Evolutionary conservation across 2,797 vertebrate genomes (phyloP), one percentile per base, ranked within the genome.

Genomic region (Alauda arvensis): DNA sequence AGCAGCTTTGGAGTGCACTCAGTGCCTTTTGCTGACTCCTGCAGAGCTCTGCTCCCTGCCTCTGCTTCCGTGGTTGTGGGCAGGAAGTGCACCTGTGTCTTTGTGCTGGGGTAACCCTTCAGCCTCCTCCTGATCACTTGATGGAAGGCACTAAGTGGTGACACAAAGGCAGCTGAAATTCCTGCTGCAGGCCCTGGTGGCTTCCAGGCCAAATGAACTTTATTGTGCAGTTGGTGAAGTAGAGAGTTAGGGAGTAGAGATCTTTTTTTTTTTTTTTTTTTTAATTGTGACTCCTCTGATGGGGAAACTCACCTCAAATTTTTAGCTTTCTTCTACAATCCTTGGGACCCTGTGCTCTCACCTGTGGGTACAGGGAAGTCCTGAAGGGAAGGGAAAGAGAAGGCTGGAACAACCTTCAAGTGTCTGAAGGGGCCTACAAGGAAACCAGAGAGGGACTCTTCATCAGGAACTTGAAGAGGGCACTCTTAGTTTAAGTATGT

Each of bases 101-200:
- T 53, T 53, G 14, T 26, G 46, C 5, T 51, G 39, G 45, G 43
- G 23, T 45, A 28, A 69, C 18, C 48, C 52, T 19, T 49, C 31
- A 34, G 4, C 39, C 43, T 51, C 28, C 16, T 1, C 39, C 29
- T 4, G 7, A 6, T 21, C 3, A 0, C 12, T 63, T 45, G 57
- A 3, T 48, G 29, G 43, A 46, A n/a, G 60, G 75, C 42, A 9
- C 48, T n/a, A 5, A 77, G 61, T 23, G 53, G 2, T 40, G 29
- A 55, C 56, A 5, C 16, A 40, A 31, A n/a, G 70, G 81, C 52
- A 70, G 39, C 77, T 87, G 46, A 9, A 80, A 57, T 67, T 61
- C 42, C 17, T 78, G 4, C 37, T 43, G 13, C 18, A 39, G 51
- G 23, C 72, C 48, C 26, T 18, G 18, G 3, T 57, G 33, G 10